Evolutionary conservation across 2,797 vertebrate genomes (phyloP), one percentile per base, ranked within the genome.

Genomic region (Antennarius maculatus): DNA sequence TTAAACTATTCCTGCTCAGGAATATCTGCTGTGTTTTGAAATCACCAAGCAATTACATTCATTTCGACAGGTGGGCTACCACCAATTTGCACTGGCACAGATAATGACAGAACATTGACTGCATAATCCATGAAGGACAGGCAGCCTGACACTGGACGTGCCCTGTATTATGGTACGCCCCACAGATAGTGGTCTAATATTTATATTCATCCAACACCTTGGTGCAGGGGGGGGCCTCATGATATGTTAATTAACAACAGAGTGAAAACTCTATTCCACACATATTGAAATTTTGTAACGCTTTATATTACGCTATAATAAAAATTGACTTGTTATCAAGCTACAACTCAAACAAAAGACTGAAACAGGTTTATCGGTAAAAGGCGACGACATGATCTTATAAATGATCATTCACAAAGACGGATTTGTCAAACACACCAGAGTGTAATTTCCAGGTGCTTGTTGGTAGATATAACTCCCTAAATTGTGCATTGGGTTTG

Each of bases 61-160:
- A 88, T 86, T 86, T 83, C 84, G 83, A 87, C 79, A 77, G 80
- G 78, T 80, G 61, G 72, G 64, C 77, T 82, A 84, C 86, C 68
- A 31, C 58, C 52, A 56, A 81, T 88, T 82, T 84, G 82, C 80
- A 82, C 60, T 6, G 23, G 46, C 75, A 82, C 65, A 84, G 88
- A 88, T 84, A 81, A 88, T 88, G 75, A 87, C 74, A 82, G 72
- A 87, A 86, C 75, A 83, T 77, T 75, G 57, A 60, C 79, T 85
- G 83, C 81, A 85, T 90, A 87, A 89, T 86, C 88, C 86, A 87
- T 76, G 43, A 62, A 74, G 74, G 82, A 87, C 14, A 47, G 67
- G 63, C 69, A 75, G 74, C 71, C 76, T 87, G 84, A 81, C 85
- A 85, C 76, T 16, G 58, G 67, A 67, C 59, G 68, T 67, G 74